Evolutionary conservation across 1,140 invertebrate genomes (phyloP).

Genomic region (Aphelenchoides fujianensis): DNA sequence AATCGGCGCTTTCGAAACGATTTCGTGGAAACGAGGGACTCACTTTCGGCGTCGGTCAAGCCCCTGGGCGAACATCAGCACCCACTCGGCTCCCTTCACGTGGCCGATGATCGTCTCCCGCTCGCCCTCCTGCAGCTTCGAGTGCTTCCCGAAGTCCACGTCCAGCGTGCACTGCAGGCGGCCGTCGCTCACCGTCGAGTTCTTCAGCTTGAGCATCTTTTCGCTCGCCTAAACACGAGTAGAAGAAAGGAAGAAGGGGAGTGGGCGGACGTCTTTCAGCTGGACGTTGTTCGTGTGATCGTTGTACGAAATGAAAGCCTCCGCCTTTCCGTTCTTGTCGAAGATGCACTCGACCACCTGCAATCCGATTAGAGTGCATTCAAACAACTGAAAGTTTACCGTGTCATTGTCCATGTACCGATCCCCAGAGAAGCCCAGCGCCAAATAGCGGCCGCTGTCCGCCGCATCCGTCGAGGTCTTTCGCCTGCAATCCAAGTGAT

Average conservation of each 20-base stretch:
- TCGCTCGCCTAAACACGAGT: slow-evolving; percentile 26
- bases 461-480: slow-evolving; percentile 10
- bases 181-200: background rate
- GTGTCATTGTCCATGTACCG: slow-evolving; percentile 27
- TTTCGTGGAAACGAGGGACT: background rate
- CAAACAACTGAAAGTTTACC: background rate
- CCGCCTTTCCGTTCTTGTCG: slow-evolving; percentile 19
- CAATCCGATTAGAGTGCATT: background rate
- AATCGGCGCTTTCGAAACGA: slow-evolving; percentile 1
- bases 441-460: slow-evolving; percentile 37
- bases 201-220: slow-evolving; percentile 24
- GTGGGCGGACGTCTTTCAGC: slow-evolving; percentile 11
- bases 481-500: too few species aligned
- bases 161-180: slow-evolving; percentile 20
- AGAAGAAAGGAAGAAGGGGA: background rate
- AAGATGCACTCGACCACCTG: slow-evolving; percentile 48
- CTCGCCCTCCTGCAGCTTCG: slow-evolving; percentile 19
- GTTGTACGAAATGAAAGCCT: slow-evolving; percentile 39
- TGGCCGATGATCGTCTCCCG: slow-evolving; percentile 16
- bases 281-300: slow-evolving; percentile 35
- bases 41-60: slow-evolving; percentile 22
- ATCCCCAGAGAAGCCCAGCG: slow-evolving; percentile 42
- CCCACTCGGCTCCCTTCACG: slow-evolving; percentile 6
- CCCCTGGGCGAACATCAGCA: slow-evolving; percentile 24
- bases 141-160: background rate